Evolutionary conservation across 2,113 vertebrate genomes (phyloP), one percentile per base, ranked within the genome.

Genomic region (Trogon melanurus): DNA sequence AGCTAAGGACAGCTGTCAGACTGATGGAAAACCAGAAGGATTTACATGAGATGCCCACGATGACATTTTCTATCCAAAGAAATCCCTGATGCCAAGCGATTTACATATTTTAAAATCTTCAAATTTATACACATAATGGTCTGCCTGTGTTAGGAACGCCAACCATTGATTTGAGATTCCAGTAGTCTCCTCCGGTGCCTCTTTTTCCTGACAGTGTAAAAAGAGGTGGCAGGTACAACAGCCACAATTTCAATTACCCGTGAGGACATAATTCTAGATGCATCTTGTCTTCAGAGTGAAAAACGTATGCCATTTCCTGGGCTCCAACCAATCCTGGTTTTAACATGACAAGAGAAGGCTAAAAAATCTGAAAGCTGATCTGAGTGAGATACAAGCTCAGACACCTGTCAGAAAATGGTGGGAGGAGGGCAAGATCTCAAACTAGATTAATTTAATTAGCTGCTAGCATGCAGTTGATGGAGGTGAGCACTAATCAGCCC

Each of bases 381-480:
- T 18, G 48, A 91, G 13, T 22, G n/a, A 87, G 17, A 73, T 41
- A 47, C 4, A 85, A 87, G 41, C 58, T 87, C 30, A 5, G 17
- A 30, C 64, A 80, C 51, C 47, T 30, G 44, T 92, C 60, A 80
- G 45, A 89, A 93, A 74, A 3, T 38, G 12, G 9, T 30, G 34
- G 48, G 57, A 89, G 44, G 36, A 91, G 18, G 22, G 20, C 13
- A 79, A 69, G 48, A 89, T 41, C 27, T 25, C 72, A 14, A 87
- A 45, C 27, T 41, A 72, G 56, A 69, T 76, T 75, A 79, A 81
- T 91, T 56, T 96, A 91, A 95, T 92, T 85, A 89, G 51, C 38
- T 4, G 2, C 21, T 65, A 72, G 58, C 11, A 17, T 16, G 62
- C 27, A 69, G 51, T 32, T 88, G 71, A 76, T 69, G 47, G 29